Base-by-base conservation (phyloP, 2,113 vertebrate genomes). In the Deroptyus accipitrinus region DNA sequence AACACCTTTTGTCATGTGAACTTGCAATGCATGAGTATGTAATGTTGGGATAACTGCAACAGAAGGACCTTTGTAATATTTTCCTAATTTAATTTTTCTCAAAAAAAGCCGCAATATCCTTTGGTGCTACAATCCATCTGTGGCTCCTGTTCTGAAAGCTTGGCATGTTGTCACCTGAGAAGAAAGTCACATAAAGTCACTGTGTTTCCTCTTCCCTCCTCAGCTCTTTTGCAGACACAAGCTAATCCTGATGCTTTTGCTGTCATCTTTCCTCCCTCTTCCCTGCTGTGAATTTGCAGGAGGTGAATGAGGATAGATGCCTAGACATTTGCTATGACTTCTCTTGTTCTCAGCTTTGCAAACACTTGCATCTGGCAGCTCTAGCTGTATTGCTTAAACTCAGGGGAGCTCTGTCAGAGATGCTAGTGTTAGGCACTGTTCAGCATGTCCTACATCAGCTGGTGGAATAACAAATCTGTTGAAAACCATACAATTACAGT, bases 341-440 rank as follows among this genome's bases (percentile, higher is more conserved):
- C 64, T 88, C 44, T 35, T 42, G 17, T 70, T 88, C 93, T 76
- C 76, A 67, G 14, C 48, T 83, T 46, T 92, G 85, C 88, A 85
- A 48, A 62, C 41, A 25, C 39, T 85, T 83, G 35, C 44, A 76
- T 73, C 79, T 93, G 79, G 54, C 67, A 94, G 77, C 64, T 49
- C 74, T 39, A 63, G 37, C n/a, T 64, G 33, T 41, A 13, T 10
- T 46, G 51, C 66, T 61, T 61, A 89, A 86, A 79, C 33, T 62
- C 84, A 44, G 86, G 33, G 33, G n/a, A 79, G 11, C 74, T 86
- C 49, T 25, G 27, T 42, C 57, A 87, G 66, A 18, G 7, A 7
- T 0, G 0, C 24, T 59, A 22, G 48, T 55, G 87, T 55, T 69
- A 86, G 46, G 57, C 77, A 42, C 46, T 1, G 0, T 70, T 83